Evolutionary conservation across 2,888 invertebrate genomes (phyloP), one percentile per base, ranked within the genome.

Genomic region (Apoda limacodes): DNA sequence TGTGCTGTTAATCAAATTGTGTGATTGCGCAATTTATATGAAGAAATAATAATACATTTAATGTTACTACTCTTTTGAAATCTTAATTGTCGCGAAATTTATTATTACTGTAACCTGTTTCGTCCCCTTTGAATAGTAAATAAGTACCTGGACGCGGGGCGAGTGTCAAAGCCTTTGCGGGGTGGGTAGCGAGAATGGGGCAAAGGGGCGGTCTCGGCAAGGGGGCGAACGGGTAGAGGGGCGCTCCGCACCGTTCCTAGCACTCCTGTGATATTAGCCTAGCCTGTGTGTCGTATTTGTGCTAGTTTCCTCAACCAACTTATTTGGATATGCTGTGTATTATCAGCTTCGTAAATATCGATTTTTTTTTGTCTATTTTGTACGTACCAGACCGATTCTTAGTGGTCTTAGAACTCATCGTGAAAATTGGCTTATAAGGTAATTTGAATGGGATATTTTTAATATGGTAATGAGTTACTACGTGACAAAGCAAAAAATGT

Each of bases 201-300:
- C 35, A 34, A 36, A 35, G 40, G 37, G 34, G 38, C 36, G 42
- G 37, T 35, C 45, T 38, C 37, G 42, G 42, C 31, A 39, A 39
- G 38, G 51, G 48, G 39, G 43, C 34, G 46, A 35, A 48, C 43
- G 42, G 26, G 42, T 39, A 45, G 42, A 46, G 48, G 45, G 51
- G 48, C 55, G 54, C 54, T 59, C 56, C 57, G 70, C 66, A 57
- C 72, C 71, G 75, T 75, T 78, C 76, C 75, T 76, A 69, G 78
- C 68, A 75, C 75, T 72, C 68, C 78, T 80, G 78, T 80, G 78
- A 80, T 80, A 80, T 80, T 80, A 80, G 78, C 71, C 74, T 80
- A 80, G 75, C 72, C 70, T 75, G 68, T 72, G 69, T 75, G 71
- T 76, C 66, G 78, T 76, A 70, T 76, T 72, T 71, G 75, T 76